These are phyloP conservation scores for Lamprotornis superbus DNA, from an alignment of 2,113 vertebrate genomes.

Conservation along the genomic window DNA sequence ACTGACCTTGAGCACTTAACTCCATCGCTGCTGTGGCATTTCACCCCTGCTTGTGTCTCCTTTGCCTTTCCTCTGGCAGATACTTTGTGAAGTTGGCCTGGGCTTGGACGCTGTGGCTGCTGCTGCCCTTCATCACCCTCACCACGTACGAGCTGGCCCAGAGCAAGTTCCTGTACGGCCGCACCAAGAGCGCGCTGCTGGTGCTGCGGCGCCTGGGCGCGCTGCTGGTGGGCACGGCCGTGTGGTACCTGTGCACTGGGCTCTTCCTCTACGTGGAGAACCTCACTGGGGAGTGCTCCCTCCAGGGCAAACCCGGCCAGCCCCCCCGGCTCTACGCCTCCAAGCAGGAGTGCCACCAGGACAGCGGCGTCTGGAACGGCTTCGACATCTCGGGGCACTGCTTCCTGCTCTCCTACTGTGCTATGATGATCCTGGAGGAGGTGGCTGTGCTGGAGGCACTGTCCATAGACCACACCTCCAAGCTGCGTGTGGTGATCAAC, in stretches of 20 bases:
- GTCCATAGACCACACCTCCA: conserved; percentile 50
- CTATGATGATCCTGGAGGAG: conserved; percentile 90
- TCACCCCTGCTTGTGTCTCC: not conserved
- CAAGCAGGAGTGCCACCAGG: conserved; percentile 79
- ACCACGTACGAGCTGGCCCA: conserved; percentile 70
- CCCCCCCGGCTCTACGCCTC: conserved; percentile 26
- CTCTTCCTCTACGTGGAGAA: conserved; percentile 87
- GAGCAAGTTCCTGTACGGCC: conserved; percentile 33
- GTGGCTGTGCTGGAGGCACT: conserved; percentile 77
- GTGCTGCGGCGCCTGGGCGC: conserved; percentile 77
- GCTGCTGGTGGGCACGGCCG: conserved; percentile 81
- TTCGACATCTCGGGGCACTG: conserved; percentile 96
- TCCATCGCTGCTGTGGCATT: not conserved
- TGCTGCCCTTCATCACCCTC: conserved; percentile 89
- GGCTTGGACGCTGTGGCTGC: conserved; percentile 90
- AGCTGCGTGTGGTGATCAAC: conserved; percentile 59
- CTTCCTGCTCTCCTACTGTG: conserved; percentile 90
- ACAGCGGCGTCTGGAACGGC: conserved; percentile 82
- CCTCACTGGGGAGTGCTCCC: conserved; percentile 80
- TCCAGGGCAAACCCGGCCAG: not conserved
- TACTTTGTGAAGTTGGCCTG: conserved; percentile 96
- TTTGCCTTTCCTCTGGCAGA: conserved; percentile 69
- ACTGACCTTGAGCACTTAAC: not conserved
- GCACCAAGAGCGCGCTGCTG: conserved; percentile 50
- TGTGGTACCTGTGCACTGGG: conserved; percentile 86